A percentile compares a stretch with the other conserved stretches of the same genome.
phyloP scores from a whole-genome alignment of 2,797 vertebrate genomes.

The Diplodus puntazzo region DNA sequence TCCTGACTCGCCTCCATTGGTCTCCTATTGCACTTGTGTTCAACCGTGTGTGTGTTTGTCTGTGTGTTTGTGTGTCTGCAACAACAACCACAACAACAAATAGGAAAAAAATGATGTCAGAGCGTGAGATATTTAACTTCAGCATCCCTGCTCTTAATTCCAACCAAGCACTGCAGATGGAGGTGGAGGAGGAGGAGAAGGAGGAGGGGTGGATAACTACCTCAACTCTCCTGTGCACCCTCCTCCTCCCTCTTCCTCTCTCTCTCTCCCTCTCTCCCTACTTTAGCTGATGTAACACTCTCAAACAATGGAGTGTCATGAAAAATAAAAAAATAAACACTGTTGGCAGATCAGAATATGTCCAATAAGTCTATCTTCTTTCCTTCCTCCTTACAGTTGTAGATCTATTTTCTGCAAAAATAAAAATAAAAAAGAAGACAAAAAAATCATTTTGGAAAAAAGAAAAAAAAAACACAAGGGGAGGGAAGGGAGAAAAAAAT shows the following conservation, averaged over 20 bases:
- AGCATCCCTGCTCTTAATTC: constrained; percentile 62
- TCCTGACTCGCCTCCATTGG: constrained; percentile 30
- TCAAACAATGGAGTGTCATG: constrained; percentile 45
- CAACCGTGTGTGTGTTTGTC: neutral
- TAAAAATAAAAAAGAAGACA: neutral
- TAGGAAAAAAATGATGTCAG: constrained; percentile 39
- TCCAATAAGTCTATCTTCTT: neutral
- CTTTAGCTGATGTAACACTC: constrained; percentile 63
- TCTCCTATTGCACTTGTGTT: constrained; percentile 21
- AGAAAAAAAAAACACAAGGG: neutral
- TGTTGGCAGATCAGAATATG: constrained; percentile 37
- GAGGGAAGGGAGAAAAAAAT: neutral
- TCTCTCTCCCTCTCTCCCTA: neutral
- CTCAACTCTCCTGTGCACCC: constrained; percentile 36
- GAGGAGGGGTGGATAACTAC: constrained; percentile 29
- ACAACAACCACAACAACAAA: neutral
- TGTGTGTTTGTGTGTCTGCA: constrained; percentile 23
- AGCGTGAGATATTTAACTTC: constrained; percentile 52
- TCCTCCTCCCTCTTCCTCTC: neutral
- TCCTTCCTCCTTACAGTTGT: constrained; percentile 10
- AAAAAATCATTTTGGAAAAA: constrained; percentile 6
- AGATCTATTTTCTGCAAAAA: constrained; percentile 13
- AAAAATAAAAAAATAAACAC: constrained; percentile 22
- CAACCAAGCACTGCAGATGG: constrained; percentile 72
- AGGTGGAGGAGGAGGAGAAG: constrained; percentile 1